phyloP scores from a whole-genome alignment of 2,888 invertebrate species.

The Camponotus fellah region DNA sequence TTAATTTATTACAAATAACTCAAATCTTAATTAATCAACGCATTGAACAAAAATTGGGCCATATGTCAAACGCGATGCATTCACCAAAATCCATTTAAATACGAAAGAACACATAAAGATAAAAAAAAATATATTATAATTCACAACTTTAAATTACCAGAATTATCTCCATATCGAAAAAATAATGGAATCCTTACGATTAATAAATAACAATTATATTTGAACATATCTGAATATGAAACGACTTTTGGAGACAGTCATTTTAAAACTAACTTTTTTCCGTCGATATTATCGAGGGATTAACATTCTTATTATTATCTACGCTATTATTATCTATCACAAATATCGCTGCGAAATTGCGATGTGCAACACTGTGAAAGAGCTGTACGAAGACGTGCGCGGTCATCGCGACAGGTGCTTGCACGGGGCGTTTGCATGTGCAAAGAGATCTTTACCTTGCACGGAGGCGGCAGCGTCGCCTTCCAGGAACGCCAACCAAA shows the following conservation, averaged over 20 bases:
- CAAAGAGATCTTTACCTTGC: slow-evolving; percentile 62
- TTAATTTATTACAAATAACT: slow-evolving; percentile 1
- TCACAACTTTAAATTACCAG: neutral
- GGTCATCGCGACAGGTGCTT: neutral
- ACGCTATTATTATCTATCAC: neutral
- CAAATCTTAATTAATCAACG: neutral
- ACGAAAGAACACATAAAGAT: neutral
- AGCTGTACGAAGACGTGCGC: neutral
- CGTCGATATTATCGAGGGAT: neutral
- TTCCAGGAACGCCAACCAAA: slow-evolving; percentile 61
- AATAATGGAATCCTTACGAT: neutral
- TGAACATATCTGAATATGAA: no score
- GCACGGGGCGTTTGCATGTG: neutral
- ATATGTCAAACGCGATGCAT: neutral
- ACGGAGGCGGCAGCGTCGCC: slow-evolving; percentile 38
- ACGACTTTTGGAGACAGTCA: no score
- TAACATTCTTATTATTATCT: neutral
- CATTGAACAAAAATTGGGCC: neutral
- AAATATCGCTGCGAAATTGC: neutral
- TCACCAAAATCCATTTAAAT: neutral
- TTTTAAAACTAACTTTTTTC: neutral
- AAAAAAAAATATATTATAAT: neutral
- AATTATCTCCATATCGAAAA: neutral
- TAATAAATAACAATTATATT: neutral
- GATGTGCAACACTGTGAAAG: neutral